These are phyloP conservation scores for Mormyrus iriodes DNA, from an alignment of 2,113 vertebrate species.

Conservation along the genomic window DNA sequence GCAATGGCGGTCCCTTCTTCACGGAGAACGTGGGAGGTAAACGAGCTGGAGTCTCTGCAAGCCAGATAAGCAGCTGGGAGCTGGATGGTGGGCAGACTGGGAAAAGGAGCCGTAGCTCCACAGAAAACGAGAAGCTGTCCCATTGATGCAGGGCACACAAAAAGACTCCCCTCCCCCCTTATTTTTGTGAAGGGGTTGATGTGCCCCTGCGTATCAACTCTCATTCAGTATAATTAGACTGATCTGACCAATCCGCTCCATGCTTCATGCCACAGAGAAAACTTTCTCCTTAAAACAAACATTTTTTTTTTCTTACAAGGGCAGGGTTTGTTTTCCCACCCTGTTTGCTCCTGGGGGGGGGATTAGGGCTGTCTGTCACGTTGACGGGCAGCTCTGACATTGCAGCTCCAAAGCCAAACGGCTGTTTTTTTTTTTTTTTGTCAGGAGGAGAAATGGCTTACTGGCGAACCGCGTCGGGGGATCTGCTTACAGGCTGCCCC, in stretches of 20 bases:
- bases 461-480: slow-evolving; percentile 68
- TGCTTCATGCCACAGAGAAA: slow-evolving; percentile 43
- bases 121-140: background rate
- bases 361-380: slow-evolving; percentile 68
- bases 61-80: background rate
- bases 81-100: background rate
- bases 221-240: background rate
- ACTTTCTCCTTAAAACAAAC: slow-evolving; percentile 58
- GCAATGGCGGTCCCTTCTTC: background rate
- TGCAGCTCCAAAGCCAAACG: slow-evolving; percentile 67
- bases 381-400: slow-evolving; percentile 71
- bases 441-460: slow-evolving; percentile 62
- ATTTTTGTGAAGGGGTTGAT: background rate
- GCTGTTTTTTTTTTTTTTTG: slow-evolving; percentile 70
- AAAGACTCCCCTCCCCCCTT: background rate
- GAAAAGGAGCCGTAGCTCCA: background rate
- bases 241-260: slow-evolving; percentile 24
- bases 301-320: slow-evolving; percentile 51
- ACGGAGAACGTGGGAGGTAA: background rate
- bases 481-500: slow-evolving; percentile 73
- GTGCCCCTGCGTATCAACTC: background rate
- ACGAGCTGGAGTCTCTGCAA: background rate
- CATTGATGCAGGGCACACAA: too few species aligned
- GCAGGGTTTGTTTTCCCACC: slow-evolving; percentile 60
- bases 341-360: slow-evolving; percentile 67